These are phyloP conservation scores for Melanophora roralis DNA, from an alignment of 2,888 invertebrate species.

Conservation along the genomic window DNA sequence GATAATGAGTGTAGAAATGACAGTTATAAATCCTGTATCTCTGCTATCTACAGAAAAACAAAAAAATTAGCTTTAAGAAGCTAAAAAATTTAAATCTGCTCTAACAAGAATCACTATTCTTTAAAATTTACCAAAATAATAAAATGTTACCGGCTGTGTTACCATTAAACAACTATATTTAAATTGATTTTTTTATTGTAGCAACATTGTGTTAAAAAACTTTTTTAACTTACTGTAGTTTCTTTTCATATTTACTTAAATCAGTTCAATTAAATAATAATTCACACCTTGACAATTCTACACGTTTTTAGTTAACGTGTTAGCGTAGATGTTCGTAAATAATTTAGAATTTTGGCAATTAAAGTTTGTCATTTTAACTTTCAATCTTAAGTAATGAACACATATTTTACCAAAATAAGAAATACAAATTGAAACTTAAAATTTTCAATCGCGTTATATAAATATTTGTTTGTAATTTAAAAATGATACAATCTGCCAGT, in stretches of 20 bases:
- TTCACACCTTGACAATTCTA: constrained; percentile 53
- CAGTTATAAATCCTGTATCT: no score
- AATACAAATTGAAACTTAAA: background rate
- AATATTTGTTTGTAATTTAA: background rate
- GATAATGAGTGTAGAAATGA: no score
- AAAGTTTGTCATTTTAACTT: constrained; percentile 12
- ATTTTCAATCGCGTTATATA: background rate
- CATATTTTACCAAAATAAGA: background rate
- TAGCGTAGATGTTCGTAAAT: background rate
- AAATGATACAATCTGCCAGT: background rate
- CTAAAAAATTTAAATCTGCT: no score
- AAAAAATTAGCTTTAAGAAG: no score
- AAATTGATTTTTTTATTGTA: background rate
- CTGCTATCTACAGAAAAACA: no score
- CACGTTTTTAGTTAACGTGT: background rate
- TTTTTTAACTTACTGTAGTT: background rate
- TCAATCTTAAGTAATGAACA: background rate
- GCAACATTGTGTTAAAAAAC: background rate
- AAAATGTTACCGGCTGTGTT: no score
- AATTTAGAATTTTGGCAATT: background rate
- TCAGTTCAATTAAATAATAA: constrained; percentile 31
- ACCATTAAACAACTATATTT: no score
- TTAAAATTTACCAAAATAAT: no score
- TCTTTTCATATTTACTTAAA: constrained; percentile 35
- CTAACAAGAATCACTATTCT: no score